Conservation (phyloP, 2,888 invertebrate species). For the Oeneis ivallda region DNA sequence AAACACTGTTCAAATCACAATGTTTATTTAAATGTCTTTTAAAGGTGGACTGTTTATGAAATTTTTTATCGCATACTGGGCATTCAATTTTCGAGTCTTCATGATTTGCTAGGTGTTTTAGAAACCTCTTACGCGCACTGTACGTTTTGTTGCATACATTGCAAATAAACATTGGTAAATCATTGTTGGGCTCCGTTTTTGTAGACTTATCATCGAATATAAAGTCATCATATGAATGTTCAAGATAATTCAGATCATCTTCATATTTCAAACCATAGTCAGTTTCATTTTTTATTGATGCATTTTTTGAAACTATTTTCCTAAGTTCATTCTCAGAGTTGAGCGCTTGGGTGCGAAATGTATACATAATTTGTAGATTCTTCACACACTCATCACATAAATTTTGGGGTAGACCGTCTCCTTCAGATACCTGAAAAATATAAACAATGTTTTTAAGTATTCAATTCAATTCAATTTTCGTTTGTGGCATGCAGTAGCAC, state of each 20-base stretch:
- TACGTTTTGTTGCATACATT: slow-evolving; percentile 73
- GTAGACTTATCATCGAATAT: slow-evolving; percentile 38
- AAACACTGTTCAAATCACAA: slow-evolving; percentile 20
- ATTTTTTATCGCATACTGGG: slow-evolving; percentile 57
- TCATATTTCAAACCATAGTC: slow-evolving; percentile 53
- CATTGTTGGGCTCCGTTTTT: slow-evolving; percentile 44
- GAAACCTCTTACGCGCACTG: slow-evolving; percentile 66
- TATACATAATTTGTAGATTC: slow-evolving; percentile 72
- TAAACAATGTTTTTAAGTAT: not conserved
- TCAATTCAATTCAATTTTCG: no score
- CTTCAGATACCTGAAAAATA: slow-evolving; percentile 58
- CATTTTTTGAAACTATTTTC: slow-evolving; percentile 47
- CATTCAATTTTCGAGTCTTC: slow-evolving; percentile 48
- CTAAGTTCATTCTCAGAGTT: slow-evolving; percentile 59
- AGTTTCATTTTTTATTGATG: slow-evolving; percentile 46
- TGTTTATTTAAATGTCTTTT: slow-evolving; percentile 63
- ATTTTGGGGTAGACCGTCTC: slow-evolving; percentile 83
- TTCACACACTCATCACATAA: slow-evolving; percentile 81
- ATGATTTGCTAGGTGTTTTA: slow-evolving; percentile 73
- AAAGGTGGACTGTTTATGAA: slow-evolving; percentile 52
- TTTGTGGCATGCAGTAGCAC: no score
- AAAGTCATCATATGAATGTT: slow-evolving; percentile 43
- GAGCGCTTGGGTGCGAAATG: slow-evolving; percentile 60
- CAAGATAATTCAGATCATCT: slow-evolving; percentile 46
- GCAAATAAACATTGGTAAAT: slow-evolving; percentile 53